A percentile compares a stretch with the other conserved stretches of the same genome.
phyloP scores from a whole-genome alignment of 2,888 invertebrate species.

The Polymixis flavicincta region DNA sequence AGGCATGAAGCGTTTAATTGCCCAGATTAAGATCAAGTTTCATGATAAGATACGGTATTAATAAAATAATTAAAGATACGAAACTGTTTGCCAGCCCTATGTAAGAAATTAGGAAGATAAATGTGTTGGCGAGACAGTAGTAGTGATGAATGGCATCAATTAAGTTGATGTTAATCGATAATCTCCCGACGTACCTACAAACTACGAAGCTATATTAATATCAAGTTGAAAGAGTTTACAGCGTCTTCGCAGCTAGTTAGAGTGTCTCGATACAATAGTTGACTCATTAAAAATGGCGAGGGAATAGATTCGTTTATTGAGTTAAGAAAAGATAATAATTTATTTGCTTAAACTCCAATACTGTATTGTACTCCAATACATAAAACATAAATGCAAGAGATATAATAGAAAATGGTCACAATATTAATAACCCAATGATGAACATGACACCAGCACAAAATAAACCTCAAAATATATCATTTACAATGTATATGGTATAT shows the following conservation, averaged over 20 bases:
- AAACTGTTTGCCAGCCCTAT: conserved; percentile 34
- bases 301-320: too few relatives aligned
- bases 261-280: too few relatives aligned
- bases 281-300: too few relatives aligned
- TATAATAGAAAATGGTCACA: neutral
- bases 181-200: conserved; percentile 1
- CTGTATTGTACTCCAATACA: too few relatives aligned
- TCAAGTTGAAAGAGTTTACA: neutral
- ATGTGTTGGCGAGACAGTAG: conserved; percentile 41
- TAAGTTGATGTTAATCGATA: conserved; percentile 54
- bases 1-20: neutral
- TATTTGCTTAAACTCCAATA: neutral
- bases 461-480: neutral
- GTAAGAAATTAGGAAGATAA: conserved; percentile 39
- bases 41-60: too few relatives aligned
- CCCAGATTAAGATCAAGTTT: neutral
- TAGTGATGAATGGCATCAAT: conserved; percentile 57
- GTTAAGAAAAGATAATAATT: neutral
- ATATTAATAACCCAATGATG: neutral
- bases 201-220: conserved; percentile 15
- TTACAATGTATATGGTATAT: too few relatives aligned
- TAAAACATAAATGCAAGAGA: neutral
- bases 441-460: neutral
- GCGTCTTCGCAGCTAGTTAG: neutral
- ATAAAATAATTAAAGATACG: neutral